These are phyloP conservation scores for Arvicanthis niloticus DNA, from an alignment of 2,113 vertebrate species.

Conservation along the genomic window DNA sequence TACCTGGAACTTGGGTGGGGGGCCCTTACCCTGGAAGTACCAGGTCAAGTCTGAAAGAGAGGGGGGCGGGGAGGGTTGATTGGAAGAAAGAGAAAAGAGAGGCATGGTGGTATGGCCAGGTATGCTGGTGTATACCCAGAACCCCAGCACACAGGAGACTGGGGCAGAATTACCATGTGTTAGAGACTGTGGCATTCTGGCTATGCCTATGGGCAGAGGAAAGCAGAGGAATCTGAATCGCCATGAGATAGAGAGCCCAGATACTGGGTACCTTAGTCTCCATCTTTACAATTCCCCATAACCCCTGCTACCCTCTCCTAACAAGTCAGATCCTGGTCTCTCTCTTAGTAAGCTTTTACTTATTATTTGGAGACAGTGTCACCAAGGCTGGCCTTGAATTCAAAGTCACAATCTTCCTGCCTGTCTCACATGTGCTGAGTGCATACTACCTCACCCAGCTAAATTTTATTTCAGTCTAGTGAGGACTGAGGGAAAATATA, in stretches of 20 bases:
- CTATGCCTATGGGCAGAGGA: background rate
- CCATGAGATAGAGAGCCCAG: background rate
- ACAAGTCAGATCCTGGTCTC: constrained; percentile 30
- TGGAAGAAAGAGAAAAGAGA: background rate
- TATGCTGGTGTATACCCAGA: background rate
- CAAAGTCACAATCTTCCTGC: background rate
- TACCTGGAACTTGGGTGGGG: background rate
- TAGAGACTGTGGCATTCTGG: background rate
- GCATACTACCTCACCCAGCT: background rate
- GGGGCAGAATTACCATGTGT: background rate
- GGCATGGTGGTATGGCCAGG: background rate
- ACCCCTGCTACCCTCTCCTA: constrained; percentile 7
- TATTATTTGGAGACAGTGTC: background rate
- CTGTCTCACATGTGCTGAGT: background rate
- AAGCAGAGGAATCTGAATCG: background rate
- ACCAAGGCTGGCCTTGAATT: background rate
- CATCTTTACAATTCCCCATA: background rate
- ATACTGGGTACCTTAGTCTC: background rate
- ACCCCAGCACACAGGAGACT: background rate
- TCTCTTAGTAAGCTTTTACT: constrained; percentile 66
- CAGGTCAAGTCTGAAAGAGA: background rate
- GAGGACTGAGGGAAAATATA: constrained; percentile 19
- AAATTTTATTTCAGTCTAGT: constrained; percentile 63
- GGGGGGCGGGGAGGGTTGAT: background rate
- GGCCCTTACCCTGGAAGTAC: background rate